Conservation (phyloP, 2,888 invertebrate genomes). For the Brachypterus glaber region DNA sequence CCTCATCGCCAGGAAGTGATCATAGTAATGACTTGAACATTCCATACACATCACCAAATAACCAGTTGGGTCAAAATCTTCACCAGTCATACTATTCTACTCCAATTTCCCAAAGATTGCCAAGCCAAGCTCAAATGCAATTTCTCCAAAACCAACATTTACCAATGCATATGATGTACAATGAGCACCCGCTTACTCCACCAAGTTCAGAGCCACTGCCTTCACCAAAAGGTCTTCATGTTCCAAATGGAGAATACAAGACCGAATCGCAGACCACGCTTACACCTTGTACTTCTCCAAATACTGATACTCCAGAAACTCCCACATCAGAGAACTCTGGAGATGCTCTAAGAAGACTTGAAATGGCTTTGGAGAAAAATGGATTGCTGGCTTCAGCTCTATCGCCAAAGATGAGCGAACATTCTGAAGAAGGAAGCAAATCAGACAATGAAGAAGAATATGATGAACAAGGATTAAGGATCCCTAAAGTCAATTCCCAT, state of each 20-base stretch:
- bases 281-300: slow-evolving; percentile 38
- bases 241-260: neutral
- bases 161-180: slow-evolving; percentile 9
- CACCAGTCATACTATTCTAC: slow-evolving; percentile 27
- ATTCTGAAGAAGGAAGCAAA: slow-evolving; percentile 41
- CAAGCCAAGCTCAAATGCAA: too few relatives aligned
- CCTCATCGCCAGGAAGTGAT: slow-evolving; percentile 51
- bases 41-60: slow-evolving; percentile 12
- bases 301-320: slow-evolving; percentile 26
- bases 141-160: slow-evolving; percentile 12
- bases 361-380: slow-evolving; percentile 35
- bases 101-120: too few relatives aligned
- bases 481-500: slow-evolving; percentile 53
- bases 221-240: slow-evolving; percentile 21
- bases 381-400: slow-evolving; percentile 21
- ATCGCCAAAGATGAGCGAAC: slow-evolving; percentile 30
- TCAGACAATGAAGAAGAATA: slow-evolving; percentile 42
- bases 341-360: slow-evolving; percentile 34
- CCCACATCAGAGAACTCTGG: slow-evolving; percentile 37
- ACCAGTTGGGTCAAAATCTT: too few relatives aligned
- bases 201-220: slow-evolving; percentile 45
- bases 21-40: slow-evolving; percentile 23
- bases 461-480: slow-evolving; percentile 50
- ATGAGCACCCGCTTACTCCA: slow-evolving; percentile 45
- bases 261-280: slow-evolving; percentile 29